Conservation (phyloP, 2,797 vertebrate genomes). For the Crocodylus rhombifer region DNA sequence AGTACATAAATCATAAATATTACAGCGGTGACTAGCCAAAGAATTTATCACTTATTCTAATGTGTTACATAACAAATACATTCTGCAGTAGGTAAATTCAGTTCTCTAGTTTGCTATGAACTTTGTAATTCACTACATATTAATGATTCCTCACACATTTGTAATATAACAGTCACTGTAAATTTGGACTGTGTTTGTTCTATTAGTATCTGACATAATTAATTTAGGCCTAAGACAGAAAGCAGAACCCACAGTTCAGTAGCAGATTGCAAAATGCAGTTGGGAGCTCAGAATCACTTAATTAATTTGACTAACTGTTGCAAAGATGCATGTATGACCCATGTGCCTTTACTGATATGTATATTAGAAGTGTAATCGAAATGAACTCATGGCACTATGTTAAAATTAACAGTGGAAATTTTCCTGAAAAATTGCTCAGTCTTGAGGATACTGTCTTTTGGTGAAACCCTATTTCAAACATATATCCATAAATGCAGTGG, state of each 20-base stretch:
- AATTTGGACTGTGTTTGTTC: slow-evolving; percentile 29
- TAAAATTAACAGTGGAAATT: background rate
- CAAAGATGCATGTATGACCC: background rate
- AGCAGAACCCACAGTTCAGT: background rate
- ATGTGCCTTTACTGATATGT: background rate
- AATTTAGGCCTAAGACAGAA: background rate
- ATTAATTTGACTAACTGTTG: slow-evolving; percentile 15
- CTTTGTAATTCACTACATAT: slow-evolving; percentile 30
- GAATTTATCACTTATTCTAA: background rate
- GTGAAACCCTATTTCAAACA: background rate
- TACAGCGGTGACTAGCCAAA: background rate
- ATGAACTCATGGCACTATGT: background rate
- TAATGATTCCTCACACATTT: slow-evolving; percentile 26
- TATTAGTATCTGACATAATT: slow-evolving; percentile 33
- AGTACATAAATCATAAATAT: background rate
- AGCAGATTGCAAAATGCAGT: background rate
- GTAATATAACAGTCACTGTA: background rate
- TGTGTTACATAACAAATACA: background rate
- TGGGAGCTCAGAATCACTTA: background rate
- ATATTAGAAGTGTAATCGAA: background rate
- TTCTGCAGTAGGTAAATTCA: background rate
- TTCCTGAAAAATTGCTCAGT: background rate
- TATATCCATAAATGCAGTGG: background rate
- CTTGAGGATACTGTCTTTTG: slow-evolving; percentile 19
- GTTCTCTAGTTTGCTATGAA: background rate